phyloP scores from a whole-genome alignment of 2,797 vertebrate genomes.

The Myotis myotis region DNA sequence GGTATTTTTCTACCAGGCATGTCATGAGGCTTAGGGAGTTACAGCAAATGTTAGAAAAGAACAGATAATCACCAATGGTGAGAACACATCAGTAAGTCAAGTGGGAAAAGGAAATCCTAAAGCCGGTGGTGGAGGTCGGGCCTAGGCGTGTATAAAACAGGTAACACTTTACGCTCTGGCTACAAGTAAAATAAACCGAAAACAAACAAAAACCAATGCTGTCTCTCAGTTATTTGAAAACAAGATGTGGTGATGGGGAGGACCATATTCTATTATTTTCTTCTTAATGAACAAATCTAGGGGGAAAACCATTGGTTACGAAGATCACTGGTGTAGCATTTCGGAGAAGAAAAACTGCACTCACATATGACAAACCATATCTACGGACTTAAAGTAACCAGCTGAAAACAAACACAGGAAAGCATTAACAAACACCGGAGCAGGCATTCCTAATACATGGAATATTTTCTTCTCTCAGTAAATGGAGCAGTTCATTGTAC shows the following conservation, averaged over 20 bases:
- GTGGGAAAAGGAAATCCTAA: background rate
- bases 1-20: background rate
- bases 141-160: background rate
- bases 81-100: background rate
- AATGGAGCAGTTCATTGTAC: background rate
- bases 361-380: background rate
- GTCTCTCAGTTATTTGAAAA: background rate
- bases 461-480: slow-evolving; percentile 27
- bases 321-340: slow-evolving; percentile 13
- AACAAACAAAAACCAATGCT: background rate
- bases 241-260: background rate
- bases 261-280: background rate
- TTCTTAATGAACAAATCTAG: slow-evolving; percentile 17
- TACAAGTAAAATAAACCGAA: slow-evolving; percentile 12
- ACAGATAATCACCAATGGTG: background rate
- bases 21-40: background rate
- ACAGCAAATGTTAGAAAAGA: background rate
- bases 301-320: background rate
- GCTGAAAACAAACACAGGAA: background rate
- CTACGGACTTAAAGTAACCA: background rate
- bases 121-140: background rate
- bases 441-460: background rate
- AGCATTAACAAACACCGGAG: background rate
- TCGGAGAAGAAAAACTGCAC: background rate
- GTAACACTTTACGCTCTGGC: background rate